These are phyloP conservation scores for Gopherus flavomarginatus DNA, from an alignment of 2,113 vertebrate genomes.

Conservation along the genomic window DNA sequence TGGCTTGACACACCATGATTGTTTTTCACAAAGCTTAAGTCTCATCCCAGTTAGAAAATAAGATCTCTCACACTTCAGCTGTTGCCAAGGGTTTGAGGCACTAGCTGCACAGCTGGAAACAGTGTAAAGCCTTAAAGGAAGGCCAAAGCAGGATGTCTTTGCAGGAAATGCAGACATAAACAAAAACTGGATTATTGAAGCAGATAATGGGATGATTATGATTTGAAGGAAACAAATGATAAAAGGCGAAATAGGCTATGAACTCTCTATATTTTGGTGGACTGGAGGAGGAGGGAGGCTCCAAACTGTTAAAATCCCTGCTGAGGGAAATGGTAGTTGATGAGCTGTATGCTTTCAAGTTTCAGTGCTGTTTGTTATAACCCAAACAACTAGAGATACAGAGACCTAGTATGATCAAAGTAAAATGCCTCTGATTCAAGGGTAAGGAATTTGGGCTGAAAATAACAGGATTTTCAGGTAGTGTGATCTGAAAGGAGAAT, in stretches of 20 bases:
- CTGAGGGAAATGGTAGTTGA: background rate
- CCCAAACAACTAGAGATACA: background rate
- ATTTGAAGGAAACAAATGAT: background rate
- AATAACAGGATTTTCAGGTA: background rate
- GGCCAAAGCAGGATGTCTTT: background rate
- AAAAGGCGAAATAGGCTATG: background rate
- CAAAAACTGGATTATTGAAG: background rate
- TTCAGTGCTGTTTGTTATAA: background rate
- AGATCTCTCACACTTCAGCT: background rate
- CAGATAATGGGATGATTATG: background rate
- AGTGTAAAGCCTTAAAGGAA: constrained; percentile 14
- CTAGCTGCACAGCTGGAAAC: background rate
- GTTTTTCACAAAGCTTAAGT: rapidly evolving
- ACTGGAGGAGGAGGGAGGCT: background rate
- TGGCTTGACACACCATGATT: background rate
- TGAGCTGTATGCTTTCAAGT: background rate
- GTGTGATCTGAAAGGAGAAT: background rate
- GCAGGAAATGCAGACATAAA: background rate
- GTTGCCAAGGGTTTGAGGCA: background rate
- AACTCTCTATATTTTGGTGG: background rate
- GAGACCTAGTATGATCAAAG: too few species aligned
- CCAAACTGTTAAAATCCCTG: background rate
- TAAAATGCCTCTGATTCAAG: too few species aligned
- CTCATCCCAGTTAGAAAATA: background rate
- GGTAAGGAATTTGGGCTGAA: background rate